Evolutionary conservation across 2,113 vertebrate species (phyloP), one percentile per base, ranked within the genome.

Genomic region (Coryphaenoides rupestris): DNA sequence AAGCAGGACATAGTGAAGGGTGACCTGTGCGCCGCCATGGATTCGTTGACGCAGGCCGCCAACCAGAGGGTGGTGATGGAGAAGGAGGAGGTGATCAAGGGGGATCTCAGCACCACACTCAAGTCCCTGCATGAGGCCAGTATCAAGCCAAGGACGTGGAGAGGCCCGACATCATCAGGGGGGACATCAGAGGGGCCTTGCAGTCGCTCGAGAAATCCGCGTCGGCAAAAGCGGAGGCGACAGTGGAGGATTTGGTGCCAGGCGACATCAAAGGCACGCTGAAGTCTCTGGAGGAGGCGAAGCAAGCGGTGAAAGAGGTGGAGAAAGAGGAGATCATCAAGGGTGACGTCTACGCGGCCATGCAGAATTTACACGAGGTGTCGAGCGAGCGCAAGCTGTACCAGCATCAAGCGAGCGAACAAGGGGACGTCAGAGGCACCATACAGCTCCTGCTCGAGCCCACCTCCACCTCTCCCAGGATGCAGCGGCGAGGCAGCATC

Each of bases 31-130:
- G 90, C 90, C 69, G 87, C 92, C 9, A 72, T 96, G 70, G 87
- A 92, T 78, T 95, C 93, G 40, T 88, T 94, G 47, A 90, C 80
- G 45, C 93, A 94, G 76, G 90, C 92, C 19, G 79, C 88, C 67
- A 94, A 90, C 80, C 91, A 94, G 69, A 84, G 84, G 73, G 85
- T 79, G n/a, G 40, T 85, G 28, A 59, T 91, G 33, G 90, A 95
- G 74, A 93, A 92, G 75, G 93, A 96, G 74, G 89, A 95, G 66
- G 90, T 92, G 63, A 82, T 92, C 24, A 95, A 93, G 81, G 92
- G 90, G 68, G 84, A 93, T 73, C 88, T 91, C 45, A 63, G 84
- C 33, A 85, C 80, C n/a, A 91, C 92, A 63, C 60, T 93, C 19
- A 91, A 85, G 75, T 95, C 90, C 80, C 88, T 95, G 33, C 88